Evolutionary conservation across 2,888 invertebrate species (phyloP).

Genomic region (Mayetiola destructor): DNA sequence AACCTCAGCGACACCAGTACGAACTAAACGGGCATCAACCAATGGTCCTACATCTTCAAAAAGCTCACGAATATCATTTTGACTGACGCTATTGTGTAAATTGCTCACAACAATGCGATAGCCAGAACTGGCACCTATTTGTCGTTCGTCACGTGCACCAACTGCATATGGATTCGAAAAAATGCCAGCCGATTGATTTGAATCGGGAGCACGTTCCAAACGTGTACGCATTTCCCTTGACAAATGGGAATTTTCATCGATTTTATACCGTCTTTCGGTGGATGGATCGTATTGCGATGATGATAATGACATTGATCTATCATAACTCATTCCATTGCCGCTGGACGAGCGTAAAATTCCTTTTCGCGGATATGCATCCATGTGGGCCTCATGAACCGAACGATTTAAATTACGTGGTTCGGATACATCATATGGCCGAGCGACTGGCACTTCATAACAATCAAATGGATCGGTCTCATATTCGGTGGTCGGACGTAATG

Average conservation of each 20-base stretch:
- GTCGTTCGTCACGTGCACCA: constrained; percentile 23
- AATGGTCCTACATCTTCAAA: constrained; percentile 87
- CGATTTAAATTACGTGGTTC: constrained; percentile 21
- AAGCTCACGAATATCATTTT: constrained; percentile 78
- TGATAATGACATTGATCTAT: background rate
- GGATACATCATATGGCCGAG: constrained; percentile 15
- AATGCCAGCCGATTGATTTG: constrained; percentile 32
- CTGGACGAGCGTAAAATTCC: constrained; percentile 21
- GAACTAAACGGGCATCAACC: constrained; percentile 65
- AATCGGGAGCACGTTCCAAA: constrained; percentile 30
- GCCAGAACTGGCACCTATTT: constrained; percentile 39
- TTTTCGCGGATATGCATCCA: constrained; percentile 23
- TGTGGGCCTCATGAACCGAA: constrained; percentile 26
- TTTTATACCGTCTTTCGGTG: constrained; percentile 20
- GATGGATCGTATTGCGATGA: background rate
- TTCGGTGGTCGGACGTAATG: constrained; percentile 14
- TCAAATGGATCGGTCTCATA: constrained; percentile 28
- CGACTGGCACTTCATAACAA: constrained; percentile 28
- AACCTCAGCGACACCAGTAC: constrained; percentile 82
- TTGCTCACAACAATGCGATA: constrained; percentile 84
- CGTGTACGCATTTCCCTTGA: constrained; percentile 33
- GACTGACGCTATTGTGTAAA: constrained; percentile 71
- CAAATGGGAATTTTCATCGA: constrained; percentile 28
- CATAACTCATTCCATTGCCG: background rate
- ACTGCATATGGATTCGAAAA: constrained; percentile 27